Base-by-base conservation (phyloP, 1,140 invertebrate species). In the Doryteuthis pealeii region DNA sequence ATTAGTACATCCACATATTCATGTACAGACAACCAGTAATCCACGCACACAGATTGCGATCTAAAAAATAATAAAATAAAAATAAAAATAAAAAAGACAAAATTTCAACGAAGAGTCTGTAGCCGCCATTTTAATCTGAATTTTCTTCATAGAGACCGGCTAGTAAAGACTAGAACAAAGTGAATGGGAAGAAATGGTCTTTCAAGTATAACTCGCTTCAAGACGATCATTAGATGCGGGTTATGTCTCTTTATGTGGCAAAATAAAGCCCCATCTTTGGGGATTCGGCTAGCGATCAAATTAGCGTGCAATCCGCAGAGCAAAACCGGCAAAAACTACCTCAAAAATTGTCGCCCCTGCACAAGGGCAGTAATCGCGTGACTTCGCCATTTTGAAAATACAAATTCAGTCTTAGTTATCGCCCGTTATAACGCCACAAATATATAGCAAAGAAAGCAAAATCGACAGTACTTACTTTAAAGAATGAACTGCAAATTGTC, bases 371-470 rank as follows among this genome's bases (percentile, higher is more conserved):
- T 62, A 62, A 62, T 18, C 54, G 54, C 54, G 54, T 62, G 54
- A 62, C 54, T 62, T 62, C 54, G 54, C 54, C 54, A 62, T 62
- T 62, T 62, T 62, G 54, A 62, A 62, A 62, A 62, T 62, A 22
- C 18, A 62, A 62, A 62, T 62, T 62, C 54, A 62, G 26, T 62
- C 54, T 62, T 62, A 62, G 54, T 62, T 62, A 62, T 62, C 54
- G 54, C 54, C 54, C 54, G 54, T 62, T 62, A 62, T 62, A 62
- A 28, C 12, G 54, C 54, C 6, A 6, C 10, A 62, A 62, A 62
- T 62, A 62, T 62, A 22, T 22, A 15, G 12, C 54, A 62, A 62
- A 22, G 12, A 62, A 12, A 28, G 18, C 5, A n/a, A 62, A 62
- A 62, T 62, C 54, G 0, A n/a, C 54, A 22, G 12, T 15, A 62